Evolutionary conservation across 2,888 invertebrate species (phyloP).

Genomic region (Galerucella nymphaeae): DNA sequence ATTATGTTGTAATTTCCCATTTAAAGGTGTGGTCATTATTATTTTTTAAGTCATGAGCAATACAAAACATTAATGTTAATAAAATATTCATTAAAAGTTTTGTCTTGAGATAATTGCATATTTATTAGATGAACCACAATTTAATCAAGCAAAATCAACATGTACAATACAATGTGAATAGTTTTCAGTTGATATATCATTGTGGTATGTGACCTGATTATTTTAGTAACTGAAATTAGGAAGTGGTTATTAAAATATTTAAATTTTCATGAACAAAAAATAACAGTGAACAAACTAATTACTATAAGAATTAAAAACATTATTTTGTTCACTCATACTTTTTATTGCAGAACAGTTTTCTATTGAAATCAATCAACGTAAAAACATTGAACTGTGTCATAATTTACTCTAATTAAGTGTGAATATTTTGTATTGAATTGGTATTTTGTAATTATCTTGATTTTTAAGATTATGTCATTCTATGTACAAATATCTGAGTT

Average conservation of each 20-base stretch:
- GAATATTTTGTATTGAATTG: neutral
- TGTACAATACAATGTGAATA: neutral
- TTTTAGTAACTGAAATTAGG: constrained; percentile 4
- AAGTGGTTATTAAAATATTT: neutral
- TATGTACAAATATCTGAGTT: neutral
- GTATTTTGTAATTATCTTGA: neutral
- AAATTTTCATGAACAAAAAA: neutral
- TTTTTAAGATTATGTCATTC: neutral
- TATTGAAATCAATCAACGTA: neutral
- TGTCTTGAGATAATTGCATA: constrained; percentile 9
- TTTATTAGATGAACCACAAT: no score
- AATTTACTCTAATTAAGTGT: neutral
- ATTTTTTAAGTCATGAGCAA: constrained; percentile 32
- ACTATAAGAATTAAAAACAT: neutral
- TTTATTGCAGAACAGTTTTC: neutral
- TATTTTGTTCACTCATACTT: neutral
- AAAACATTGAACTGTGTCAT: constrained; percentile 1
- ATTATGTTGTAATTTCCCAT: constrained; percentile 14
- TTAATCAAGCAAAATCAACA: no score
- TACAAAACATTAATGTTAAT: constrained; percentile 16
- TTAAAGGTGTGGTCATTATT: constrained; percentile 38
- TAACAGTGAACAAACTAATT: neutral
- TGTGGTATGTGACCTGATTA: constrained; percentile 6
- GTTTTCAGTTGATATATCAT: neutral
- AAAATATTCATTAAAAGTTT: constrained; percentile 18